Base-by-base conservation (phyloP, 2,888 invertebrate species). In the Caenorhabditis uteleia region DNA sequence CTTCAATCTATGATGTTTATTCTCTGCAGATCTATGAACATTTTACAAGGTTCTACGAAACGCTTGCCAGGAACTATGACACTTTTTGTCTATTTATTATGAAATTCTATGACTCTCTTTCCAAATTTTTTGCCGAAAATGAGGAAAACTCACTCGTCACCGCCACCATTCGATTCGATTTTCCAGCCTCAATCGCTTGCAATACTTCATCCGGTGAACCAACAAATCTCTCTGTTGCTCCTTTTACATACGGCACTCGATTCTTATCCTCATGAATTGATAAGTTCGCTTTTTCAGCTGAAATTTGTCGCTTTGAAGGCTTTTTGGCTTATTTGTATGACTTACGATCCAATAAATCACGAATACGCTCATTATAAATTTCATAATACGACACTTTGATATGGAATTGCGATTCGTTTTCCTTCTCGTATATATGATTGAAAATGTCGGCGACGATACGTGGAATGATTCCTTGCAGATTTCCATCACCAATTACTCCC, bases 111-210 rank as follows among this genome's bases (percentile, higher is more conserved):
- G 20, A 34, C 18, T 16, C 18, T 47, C 12, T 10, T 21, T 18
- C 16, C 7, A 5, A 29, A 10, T 14, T 49, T 72, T 75, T 18
- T 65, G 68, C 16, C 77, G 51, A 26, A 61, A 58, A 21, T 69
- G 58, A 26, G 27, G 12, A 5, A 8, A 5, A 6, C 55, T 58
- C 88, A 95, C 93, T 99, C 85, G 98, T 99, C 77, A 99, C 98
- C 75, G 98, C 97, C 86, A 99, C 97, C 85, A 97, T 97, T 84
- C 98, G 88, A 88, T 99, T 99, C 71, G 94, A 90, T 88, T 99
- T 99, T 78, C 98, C 98, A 86, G 98, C 97, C 85, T 98, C 97
- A 83, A 99, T 99, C 31, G 94, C 92, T 87, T 95, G 95, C 86
- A 99, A 94, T 18, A 99, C 97, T 87, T 99, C 77, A 72, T 46